Conservation (phyloP, 2,888 invertebrate species). For the Plebejus anna region DNA sequence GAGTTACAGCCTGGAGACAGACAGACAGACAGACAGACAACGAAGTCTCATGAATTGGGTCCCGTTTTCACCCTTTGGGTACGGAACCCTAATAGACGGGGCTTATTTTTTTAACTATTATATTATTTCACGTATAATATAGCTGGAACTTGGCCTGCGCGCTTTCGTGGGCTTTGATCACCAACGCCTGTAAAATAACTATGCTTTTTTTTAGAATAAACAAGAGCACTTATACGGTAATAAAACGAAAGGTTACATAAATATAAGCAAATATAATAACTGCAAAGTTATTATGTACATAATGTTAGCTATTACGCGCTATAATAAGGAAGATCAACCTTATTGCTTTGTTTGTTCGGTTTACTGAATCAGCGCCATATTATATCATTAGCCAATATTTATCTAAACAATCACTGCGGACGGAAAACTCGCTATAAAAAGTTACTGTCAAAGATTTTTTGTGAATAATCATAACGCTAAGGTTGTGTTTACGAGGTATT, state of each 20-base stretch:
- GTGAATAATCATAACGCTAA: no score
- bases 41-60: no score
- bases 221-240: background rate
- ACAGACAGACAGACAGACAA: no score
- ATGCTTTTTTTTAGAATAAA: no score
- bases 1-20: no score
- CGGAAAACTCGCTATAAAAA: background rate
- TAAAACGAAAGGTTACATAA: background rate
- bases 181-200: no score
- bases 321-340: slow-evolving; percentile 2
- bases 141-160: no score
- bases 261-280: background rate
- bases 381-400: slow-evolving; percentile 3
- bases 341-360: background rate
- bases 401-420: background rate
- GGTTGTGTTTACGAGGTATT: background rate
- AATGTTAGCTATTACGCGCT: background rate
- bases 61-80: no score
- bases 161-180: no score
- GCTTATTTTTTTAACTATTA: no score
- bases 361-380: background rate
- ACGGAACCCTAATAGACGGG: no score
- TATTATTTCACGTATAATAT: no score
- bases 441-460: background rate
- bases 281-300: background rate